These are phyloP conservation scores for Cactoblastis cactorum DNA, from an alignment of 2,888 invertebrate genomes.

Conservation along the genomic window DNA sequence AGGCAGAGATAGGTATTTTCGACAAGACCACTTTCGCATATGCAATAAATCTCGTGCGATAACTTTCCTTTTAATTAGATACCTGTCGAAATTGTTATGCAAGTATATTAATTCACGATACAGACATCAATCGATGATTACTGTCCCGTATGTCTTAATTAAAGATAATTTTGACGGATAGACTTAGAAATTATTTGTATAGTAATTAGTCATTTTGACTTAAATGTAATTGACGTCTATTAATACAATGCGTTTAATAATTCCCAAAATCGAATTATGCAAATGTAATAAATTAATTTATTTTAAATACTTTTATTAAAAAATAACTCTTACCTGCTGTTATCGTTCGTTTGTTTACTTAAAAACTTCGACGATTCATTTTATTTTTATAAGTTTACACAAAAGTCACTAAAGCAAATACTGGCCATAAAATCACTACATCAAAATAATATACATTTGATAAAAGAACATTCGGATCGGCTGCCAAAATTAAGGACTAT, in stretches of 20 bases:
- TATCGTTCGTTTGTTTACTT: no score
- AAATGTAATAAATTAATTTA: neutral
- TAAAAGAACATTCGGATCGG: slow-evolving; percentile 1
- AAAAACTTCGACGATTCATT: no score
- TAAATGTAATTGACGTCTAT: neutral
- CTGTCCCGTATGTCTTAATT: neutral
- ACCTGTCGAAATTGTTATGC: neutral
- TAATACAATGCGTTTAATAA: no score
- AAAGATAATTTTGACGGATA: neutral
- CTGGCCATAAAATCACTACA: neutral
- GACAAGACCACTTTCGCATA: slow-evolving; percentile 13
- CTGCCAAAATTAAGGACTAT: slow-evolving; percentile 6
- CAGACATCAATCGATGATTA: neutral
- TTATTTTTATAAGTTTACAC: slow-evolving; percentile 30
- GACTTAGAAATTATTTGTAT: neutral
- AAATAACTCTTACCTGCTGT: no score
- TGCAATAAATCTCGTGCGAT: slow-evolving; percentile 9
- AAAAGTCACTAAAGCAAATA: slow-evolving; percentile 15
- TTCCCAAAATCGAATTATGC: no score
- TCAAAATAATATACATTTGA: slow-evolving; percentile 4
- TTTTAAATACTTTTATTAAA: neutral
- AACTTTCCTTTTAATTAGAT: slow-evolving; percentile 5
- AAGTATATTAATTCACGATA: neutral
- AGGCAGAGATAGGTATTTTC: slow-evolving; percentile 7
- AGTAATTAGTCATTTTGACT: neutral